Percentiles rank a stretch among this genome's conserved stretches.
Evolutionary conservation across 37 sponge, comb jelly and placozoan genomes (phyloP).

Genomic region (Bolinopsis microptera): DNA sequence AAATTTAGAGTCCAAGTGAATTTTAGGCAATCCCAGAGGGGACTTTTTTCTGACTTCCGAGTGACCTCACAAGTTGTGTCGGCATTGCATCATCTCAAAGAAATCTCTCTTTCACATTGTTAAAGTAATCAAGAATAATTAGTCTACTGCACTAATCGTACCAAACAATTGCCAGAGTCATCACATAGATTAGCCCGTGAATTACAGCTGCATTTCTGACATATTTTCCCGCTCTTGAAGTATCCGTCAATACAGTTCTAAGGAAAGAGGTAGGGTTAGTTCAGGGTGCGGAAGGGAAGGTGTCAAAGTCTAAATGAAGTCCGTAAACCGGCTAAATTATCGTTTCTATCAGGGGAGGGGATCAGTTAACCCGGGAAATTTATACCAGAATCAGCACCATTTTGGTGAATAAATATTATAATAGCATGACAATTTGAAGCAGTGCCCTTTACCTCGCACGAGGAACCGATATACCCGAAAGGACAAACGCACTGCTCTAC

Average conservation of each 20-base stretch:
- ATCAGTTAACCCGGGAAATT: not conserved
- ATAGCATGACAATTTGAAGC: not conserved
- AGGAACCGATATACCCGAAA: not conserved
- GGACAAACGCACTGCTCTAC: slow-evolving; percentile 43
- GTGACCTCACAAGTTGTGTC: no score
- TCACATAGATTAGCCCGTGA: not conserved
- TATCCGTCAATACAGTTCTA: not conserved
- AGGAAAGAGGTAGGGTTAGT: not conserved
- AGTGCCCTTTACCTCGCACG: slow-evolving; percentile 2
- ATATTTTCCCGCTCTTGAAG: slow-evolving; percentile 14
- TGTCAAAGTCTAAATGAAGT: not conserved
- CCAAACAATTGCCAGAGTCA: not conserved
- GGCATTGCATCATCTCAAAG: no score
- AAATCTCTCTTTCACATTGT: no score
- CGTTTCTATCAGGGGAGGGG: not conserved
- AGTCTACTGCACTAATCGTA: no score
- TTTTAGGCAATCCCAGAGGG: no score
- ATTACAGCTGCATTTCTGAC: slow-evolving; percentile 23
- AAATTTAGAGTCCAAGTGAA: no score
- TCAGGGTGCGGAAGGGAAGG: not conserved
- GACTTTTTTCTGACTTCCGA: no score
- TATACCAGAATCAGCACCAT: no score
- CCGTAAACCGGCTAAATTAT: not conserved
- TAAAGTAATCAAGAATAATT: no score
- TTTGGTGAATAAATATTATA: not conserved